Evolutionary conservation across 2,888 invertebrate species (phyloP), one percentile per base, ranked within the genome.

Genomic region (Tenthredo notha): DNA sequence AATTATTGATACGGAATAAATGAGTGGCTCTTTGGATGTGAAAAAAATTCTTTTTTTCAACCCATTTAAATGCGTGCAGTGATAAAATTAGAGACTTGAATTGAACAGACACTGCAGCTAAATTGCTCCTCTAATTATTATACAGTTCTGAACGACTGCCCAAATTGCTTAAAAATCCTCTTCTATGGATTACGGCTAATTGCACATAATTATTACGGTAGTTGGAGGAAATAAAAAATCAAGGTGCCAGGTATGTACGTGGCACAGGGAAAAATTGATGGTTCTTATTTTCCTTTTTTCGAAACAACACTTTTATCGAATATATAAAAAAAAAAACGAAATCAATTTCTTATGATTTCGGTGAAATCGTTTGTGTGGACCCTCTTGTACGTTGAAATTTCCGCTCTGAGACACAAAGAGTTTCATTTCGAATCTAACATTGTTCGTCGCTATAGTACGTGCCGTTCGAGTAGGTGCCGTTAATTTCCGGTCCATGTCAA

Each of bases 401-500:
- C 21, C 47, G 40, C 47, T 9, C 10, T 47, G 15, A 70, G 43
- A 12, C 25, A 47, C 75, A 43, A 43, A 75, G 21, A 10, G 15
- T 25, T 47, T 43, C 75, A 47, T 25, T 25, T 43, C 47, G 7
- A 50, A 50, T 9, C 21, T 25, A 75, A 43, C 75, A 77, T 77
- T 77, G 54, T 50, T 33, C 54, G 54, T 77, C 7, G 7, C 9
- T 77, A 15, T 25, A 74, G 37, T n/a, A 43, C 75, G 6, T 40
- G 43, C 2, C 21, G 43, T 47, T 15, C n/a, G 25, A 75, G 75
- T 47, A 25, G n/a, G 29, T 77, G 47, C 50, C 29, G 77, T 77
- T 77, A 54, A 77, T 77, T 77, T 77, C 77, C 77, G 77, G 77
- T 54, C 54, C 54, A 54, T 29, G 77, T 77, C 77, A 77, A 33